Percentiles rank a stretch among this genome's conserved stretches.
Evolutionary conservation across 2,113 vertebrate species (phyloP).

Genomic region (Campylomormyrus numenius): DNA sequence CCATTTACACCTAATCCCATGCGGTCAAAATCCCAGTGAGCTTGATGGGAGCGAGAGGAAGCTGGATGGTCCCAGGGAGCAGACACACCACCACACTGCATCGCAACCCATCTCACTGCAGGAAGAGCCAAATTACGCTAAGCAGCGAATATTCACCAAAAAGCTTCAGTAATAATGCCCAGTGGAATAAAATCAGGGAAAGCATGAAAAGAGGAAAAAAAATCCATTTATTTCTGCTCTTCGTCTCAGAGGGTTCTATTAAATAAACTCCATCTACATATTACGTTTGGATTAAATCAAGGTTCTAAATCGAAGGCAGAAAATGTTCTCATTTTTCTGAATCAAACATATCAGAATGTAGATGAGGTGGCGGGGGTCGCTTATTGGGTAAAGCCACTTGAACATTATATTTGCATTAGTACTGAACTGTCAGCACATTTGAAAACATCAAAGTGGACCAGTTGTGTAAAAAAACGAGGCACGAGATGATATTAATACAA

Average conservation of each 20-base stretch:
- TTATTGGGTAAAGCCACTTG: neutral
- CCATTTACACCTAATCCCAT: neutral
- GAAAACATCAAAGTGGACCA: neutral
- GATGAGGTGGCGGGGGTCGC: neutral
- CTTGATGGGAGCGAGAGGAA: neutral
- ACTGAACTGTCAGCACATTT: neutral
- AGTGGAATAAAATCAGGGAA: neutral
- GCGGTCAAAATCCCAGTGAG: neutral
- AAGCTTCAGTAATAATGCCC: neutral
- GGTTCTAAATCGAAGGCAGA: neutral
- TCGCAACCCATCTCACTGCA: neutral
- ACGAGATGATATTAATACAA: neutral
- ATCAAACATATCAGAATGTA: neutral
- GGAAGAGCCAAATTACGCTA: neutral
- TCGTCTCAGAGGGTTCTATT: neutral
- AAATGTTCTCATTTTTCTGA: neutral
- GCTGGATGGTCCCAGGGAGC: neutral
- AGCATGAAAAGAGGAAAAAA: neutral
- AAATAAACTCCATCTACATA: neutral
- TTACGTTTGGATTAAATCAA: conserved; percentile 4
- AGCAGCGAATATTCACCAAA: neutral
- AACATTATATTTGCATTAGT: neutral
- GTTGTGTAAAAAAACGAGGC: neutral
- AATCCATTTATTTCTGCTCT: neutral
- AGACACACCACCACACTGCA: neutral